Base-by-base conservation (phyloP, 2,888 invertebrate species). In the Drosophila anomalata region DNA sequence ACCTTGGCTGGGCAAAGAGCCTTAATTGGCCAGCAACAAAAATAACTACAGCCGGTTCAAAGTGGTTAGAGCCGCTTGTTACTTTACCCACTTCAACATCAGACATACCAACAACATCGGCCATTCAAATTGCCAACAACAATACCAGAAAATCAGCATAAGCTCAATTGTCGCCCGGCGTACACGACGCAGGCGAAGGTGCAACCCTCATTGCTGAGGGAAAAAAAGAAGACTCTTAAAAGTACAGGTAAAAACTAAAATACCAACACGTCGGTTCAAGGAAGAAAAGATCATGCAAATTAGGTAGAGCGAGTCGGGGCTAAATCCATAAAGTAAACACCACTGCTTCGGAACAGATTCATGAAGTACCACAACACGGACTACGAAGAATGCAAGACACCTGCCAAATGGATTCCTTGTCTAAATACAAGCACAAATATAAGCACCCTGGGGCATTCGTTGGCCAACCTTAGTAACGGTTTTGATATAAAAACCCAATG, bases 1-100 rank as follows among this genome's bases (percentile, higher is more conserved):
- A 56, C 66, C 61, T 71, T 76, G 54, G 3, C 36, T 20, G 69
- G 22, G 56, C 50, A 46, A 57, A 78, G 66, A 72, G 62, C 52
- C 52, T 63, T 20, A 52, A 62, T 17, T 29, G 12, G 61, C 39
- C 12, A 47, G 39, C 50, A 63, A 53, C n/a, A 52, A 39, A 42
- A 14, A 50, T 48, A 65, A 72, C 47, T 69, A 46, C 54, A 69
- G 47, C 44, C 61, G 67, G 78, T 73, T 76, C 54, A 66, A 85
- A 84, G 82, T 71, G 75, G 80, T 76, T 79, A 57, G 46, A 63
- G 73, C 82, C 68, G 72, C 70, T 67, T 71, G 33, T 66, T 47
- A 60, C 70, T 67, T 52, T 66, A 63, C 65, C 53, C n/a, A 47
- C 31, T 24, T 12, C 20, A 54, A 33, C 54, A 24, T 24, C 22